Conservation (phyloP, 2,797 vertebrate species). For the Halcyon chelicuti region DNA sequence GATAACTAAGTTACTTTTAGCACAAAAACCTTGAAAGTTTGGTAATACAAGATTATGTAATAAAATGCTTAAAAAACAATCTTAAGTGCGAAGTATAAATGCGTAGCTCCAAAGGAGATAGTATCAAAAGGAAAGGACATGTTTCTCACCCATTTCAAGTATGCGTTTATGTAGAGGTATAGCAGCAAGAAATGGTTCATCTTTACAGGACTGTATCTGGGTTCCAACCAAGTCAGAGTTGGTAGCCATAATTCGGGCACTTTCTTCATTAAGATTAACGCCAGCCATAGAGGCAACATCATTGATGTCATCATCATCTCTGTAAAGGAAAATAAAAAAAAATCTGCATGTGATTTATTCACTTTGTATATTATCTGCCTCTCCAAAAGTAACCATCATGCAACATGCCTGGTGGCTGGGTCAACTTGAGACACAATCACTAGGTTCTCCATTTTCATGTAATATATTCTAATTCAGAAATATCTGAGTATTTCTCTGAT, state of each 20-base stretch:
- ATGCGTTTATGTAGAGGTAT: conserved; percentile 86
- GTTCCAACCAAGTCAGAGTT: conserved; percentile 89
- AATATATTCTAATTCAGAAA: background rate
- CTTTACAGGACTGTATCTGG: conserved; percentile 89
- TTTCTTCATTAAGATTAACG: conserved; percentile 90
- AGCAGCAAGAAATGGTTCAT: conserved; percentile 88
- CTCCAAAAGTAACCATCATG: background rate
- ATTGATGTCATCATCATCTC: conserved; percentile 92
- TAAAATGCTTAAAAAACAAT: background rate
- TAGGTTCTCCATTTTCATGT: background rate
- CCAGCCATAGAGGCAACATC: conserved; percentile 91
- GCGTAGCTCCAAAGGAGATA: background rate
- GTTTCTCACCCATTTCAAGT: conserved; percentile 84
- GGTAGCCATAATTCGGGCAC: conserved; percentile 86
- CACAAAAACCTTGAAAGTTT: conserved; percentile 43
- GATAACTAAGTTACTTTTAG: background rate
- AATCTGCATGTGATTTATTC: background rate
- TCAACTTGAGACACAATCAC: background rate
- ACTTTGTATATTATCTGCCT: background rate
- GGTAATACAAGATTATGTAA: background rate
- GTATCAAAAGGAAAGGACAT: background rate
- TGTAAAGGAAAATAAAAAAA: conserved; percentile 37
- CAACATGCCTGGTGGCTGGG: background rate
- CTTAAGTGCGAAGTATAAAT: background rate
- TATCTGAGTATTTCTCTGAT: background rate